Evolutionary conservation across 2,888 invertebrate genomes (phyloP).

Genomic region (Mythimna loreyi): DNA sequence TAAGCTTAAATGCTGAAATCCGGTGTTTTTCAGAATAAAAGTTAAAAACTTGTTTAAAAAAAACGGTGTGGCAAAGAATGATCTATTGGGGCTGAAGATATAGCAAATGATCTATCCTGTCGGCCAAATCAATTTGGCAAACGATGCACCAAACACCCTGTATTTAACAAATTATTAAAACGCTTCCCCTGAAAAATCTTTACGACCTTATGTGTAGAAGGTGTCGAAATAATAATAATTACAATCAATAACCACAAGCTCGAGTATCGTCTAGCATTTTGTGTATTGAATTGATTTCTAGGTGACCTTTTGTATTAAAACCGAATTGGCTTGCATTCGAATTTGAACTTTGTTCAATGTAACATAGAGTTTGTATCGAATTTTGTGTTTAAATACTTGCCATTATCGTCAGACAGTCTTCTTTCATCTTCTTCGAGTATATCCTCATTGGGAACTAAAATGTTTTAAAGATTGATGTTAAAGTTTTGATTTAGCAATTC

Average conservation of each 20-base stretch:
- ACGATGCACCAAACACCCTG: no score
- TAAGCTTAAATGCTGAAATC: no score
- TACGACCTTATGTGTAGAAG: no score
- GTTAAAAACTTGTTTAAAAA: no score
- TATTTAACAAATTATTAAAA: no score
- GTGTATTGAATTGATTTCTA: neutral
- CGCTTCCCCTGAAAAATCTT: no score
- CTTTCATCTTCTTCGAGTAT: conserved; percentile 89
- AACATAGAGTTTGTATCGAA: neutral
- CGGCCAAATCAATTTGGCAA: no score
- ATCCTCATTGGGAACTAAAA: conserved; percentile 89
- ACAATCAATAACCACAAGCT: neutral
- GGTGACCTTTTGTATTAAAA: neutral
- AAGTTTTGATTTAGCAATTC: conserved; percentile 1
- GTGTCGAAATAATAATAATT: no score
- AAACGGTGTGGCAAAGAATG: no score
- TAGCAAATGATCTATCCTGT: no score
- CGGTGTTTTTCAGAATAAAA: no score
- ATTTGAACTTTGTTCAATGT: neutral
- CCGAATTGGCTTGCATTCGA: neutral
- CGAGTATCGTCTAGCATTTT: neutral
- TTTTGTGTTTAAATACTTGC: conserved; percentile 67
- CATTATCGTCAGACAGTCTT: conserved; percentile 86
- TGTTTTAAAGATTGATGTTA: conserved; percentile 54
- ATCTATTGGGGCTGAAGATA: no score